Evolutionary conservation across 2,113 vertebrate species (phyloP), one percentile per base, ranked within the genome.

Genomic region (Candoia aspera): DNA sequence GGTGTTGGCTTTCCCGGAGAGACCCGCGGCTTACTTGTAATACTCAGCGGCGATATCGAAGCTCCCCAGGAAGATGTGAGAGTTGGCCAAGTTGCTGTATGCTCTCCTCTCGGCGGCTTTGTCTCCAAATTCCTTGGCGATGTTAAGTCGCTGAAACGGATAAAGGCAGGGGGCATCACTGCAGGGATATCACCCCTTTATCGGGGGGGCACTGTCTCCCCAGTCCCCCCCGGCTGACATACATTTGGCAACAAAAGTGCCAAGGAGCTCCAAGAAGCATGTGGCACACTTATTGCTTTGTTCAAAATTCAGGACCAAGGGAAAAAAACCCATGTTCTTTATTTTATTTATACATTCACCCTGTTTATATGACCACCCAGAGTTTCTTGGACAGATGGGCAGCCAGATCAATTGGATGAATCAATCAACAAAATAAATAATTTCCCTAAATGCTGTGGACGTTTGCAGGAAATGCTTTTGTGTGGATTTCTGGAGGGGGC

Each of bases 111-210:
- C 99, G 0, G 99, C 99, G 0, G 99, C 99, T 96, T 98, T 99
- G 97, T 99, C 99, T 90, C 99, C 99, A 59, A 99, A 99, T 94
- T 99, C 99, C 97, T 99, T 99, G 21, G 99, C 99, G 0, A 99
- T 99, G 95, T 99, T 98, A 11, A 99, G 98, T 92, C 99, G 97
- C 99, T 99, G 97, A 42, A 93, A 96, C 46, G 88, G 92, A 89
- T 89, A 19, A n/a, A 93, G 15, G 96, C 42, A 92, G 57, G n/a
- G 55, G 49, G 0, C 0, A 0, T 94, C 68, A 92, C 12, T 13
- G 3, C 10, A 12, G 53, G 19, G 54, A 1, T 5, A 12, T 9
- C 53, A 37, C 84, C 26, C 12, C n/a, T 42, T 17, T 15, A 29
- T 29, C 19, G 33, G 33, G 1, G 42, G 42, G 42, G n/a, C 23